phyloP scores from a whole-genome alignment of 2,113 vertebrate genomes.

The Amblyopsis rosae region DNA sequence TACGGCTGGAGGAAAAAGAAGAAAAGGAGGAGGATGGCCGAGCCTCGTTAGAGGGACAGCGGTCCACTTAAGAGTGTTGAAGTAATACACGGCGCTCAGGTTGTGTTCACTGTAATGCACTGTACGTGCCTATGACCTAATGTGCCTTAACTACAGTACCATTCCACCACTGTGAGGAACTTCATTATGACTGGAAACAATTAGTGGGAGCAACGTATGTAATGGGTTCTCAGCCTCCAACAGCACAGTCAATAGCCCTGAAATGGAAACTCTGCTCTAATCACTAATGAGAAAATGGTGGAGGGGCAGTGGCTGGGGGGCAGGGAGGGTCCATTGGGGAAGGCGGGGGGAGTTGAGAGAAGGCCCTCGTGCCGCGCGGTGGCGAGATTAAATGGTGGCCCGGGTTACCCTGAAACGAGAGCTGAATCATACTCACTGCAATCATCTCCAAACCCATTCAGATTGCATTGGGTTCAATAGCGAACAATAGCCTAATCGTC shows the following conservation, averaged over 20 bases:
- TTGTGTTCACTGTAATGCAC: conserved; percentile 50
- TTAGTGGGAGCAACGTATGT: conserved; percentile 69
- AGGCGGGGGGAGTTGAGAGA: conserved; percentile 52
- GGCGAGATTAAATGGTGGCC: conserved; percentile 40
- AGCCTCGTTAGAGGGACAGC: conserved; percentile 10
- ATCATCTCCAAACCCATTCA: not conserved
- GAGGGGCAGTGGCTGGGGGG: conserved; percentile 26
- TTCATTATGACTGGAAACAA: conserved; percentile 79
- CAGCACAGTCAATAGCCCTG: conserved; percentile 74
- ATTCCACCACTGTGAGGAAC: conserved; percentile 68
- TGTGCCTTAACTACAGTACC: conserved; percentile 58
- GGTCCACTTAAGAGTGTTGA: conserved; percentile 31
- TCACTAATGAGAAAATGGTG: conserved; percentile 77
- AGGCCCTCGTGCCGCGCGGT: conserved; percentile 25
- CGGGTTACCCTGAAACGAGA: conserved; percentile 38
- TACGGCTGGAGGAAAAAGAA: conserved; percentile 15
- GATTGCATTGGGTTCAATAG: conserved; percentile 31
- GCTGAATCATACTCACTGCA: conserved; percentile 1
- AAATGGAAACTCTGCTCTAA: conserved; percentile 78
- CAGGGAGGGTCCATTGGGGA: conserved; percentile 39
- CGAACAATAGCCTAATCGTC: conserved; percentile 49
- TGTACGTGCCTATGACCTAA: conserved; percentile 53
- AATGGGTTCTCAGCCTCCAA: conserved; percentile 73
- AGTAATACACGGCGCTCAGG: conserved; percentile 41
- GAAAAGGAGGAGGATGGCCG: conserved; percentile 9